Base-by-base conservation (phyloP, 1,140 invertebrate species). In the Hycleus phaleratus region DNA sequence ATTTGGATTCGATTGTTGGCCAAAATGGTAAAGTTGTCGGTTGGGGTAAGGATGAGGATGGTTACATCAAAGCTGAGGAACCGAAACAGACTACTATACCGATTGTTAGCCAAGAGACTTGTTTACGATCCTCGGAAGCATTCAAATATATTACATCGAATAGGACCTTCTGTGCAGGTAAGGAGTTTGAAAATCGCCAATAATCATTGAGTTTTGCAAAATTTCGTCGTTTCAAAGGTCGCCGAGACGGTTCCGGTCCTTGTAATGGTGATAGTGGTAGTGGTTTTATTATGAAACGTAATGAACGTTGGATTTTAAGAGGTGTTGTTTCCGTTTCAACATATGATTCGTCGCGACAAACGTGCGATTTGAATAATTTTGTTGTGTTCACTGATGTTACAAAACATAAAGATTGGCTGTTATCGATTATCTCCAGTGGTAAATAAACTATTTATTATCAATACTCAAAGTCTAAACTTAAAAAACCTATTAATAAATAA, bases 11-110 rank as follows among this genome's bases (percentile, higher is more conserved):
- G 10, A 53, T 80, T 6, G 69, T 79, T 3, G 64, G 64, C 7
- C 49, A 61, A 46, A 49, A 18, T 56, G 68, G 73, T 54, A 62
- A 60, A n/a, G 70, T 73, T 4, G 77, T 81, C 0, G 83, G 82
- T 18, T 85, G 83, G 82, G 83, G 83, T 0, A 73, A 74, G 26
- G 79, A 79, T 60, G 81, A 82, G 60, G 60, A 67, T n/a, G 77
- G 80, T 0, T 69, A 74, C 5, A 66, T 67, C 0, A 75, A 79
- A 7, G 75, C 78, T 0, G 73, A 76, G 0, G 73, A 78, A 44
- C 78, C 82, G 0, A 78, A 76, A 49, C 76, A 79, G 68, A 77
- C 78, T 0, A 73, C 69, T 0, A 72, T 82, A 24, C 80, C 79
- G 0, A 74, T 85, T 9, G 81, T 83, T 12, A 79, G 73, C 45